Evolutionary conservation across 2,888 invertebrate genomes (phyloP).

Genomic region (Nephrotoma guestfalica): DNA sequence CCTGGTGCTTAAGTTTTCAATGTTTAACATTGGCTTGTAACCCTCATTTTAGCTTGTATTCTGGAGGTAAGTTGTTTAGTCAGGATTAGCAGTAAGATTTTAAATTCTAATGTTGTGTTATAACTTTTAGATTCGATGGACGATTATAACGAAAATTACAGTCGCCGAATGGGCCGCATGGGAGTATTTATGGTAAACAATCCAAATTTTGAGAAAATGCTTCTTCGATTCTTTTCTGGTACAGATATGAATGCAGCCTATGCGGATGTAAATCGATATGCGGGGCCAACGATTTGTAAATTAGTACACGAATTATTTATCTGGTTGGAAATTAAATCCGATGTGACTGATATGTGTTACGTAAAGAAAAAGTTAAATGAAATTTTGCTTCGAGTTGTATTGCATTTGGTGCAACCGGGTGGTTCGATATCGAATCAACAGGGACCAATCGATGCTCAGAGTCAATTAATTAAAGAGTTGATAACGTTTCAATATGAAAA

Average conservation of each 20-base stretch:
- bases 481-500: slow-evolving; percentile 45
- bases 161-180: slow-evolving; percentile 33
- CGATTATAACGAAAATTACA: slow-evolving; percentile 12
- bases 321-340: slow-evolving; percentile 50
- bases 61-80: neutral
- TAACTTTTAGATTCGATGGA: slow-evolving; percentile 14
- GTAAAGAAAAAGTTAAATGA: slow-evolving; percentile 40
- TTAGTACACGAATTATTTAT: slow-evolving; percentile 56
- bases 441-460: slow-evolving; percentile 61
- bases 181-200: slow-evolving; percentile 44
- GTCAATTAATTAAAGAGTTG: slow-evolving; percentile 51
- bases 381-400: slow-evolving; percentile 51
- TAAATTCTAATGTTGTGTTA: slow-evolving; percentile 18
- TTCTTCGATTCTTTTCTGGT: slow-evolving; percentile 48
- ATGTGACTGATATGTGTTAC: slow-evolving; percentile 34
- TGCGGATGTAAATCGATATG: slow-evolving; percentile 31
- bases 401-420: slow-evolving; percentile 53
- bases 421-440: slow-evolving; percentile 47
- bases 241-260: slow-evolving; percentile 36
- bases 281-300: slow-evolving; percentile 61
- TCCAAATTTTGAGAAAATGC: slow-evolving; percentile 46
- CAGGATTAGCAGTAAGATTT: neutral
- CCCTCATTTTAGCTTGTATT: slow-evolving; percentile 29
- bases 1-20: slow-evolving; percentile 62
- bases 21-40: slow-evolving; percentile 55